Base-by-base conservation (phyloP, 2,797 vertebrate species). In the Coccyzus lansbergi region DNA sequence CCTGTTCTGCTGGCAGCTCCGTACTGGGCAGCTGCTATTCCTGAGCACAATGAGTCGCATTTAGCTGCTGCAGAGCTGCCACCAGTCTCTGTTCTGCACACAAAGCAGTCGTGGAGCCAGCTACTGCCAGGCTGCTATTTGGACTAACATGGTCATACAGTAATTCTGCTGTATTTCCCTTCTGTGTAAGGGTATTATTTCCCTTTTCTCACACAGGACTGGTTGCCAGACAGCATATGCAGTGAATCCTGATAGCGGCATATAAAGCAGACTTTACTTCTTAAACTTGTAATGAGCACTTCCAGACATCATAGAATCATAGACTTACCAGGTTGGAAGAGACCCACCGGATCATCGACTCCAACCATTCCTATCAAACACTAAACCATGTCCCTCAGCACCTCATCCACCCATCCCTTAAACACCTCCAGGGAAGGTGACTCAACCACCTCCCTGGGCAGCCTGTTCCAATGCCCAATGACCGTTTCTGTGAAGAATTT, bases 171-270 rank as follows among this genome's bases (percentile, higher is more conserved):
- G 4, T 40, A 24, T 74, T 38, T 82, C 88, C 33, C n/a, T 52
- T 58, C 36, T 28, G 5, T n/a, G 11, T 18, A 76, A 76, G 44
- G 36, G 34, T 42, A 15, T 87, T 83, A 44, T 33, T 90, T 86
- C n/a, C 28, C 25, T 67, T 76, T 86, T 59, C 42, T 86, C n/a
- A 65, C 12, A 8, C 11, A n/a, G 25, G 17, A 55, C 72, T 58
- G 69, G 33, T 31, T 0, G 0, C 53, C 53, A 62, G 42, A 75
- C 34, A 60, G 65, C 4, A 1, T 26, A 58, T 6, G 1, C 19
- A 11, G n/a, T 51, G 29, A 86, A 53, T 60, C 53, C 33, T 22
- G 22, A 60, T 24, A 58, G 42, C 34, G 62, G 67, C 53, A 86
- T 62, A 60, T 78, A 58, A 64, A 89, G 9, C 25, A 63, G 22